phyloP scores from a whole-genome alignment of 2,888 invertebrate genomes.

The Beris chalybata region DNA sequence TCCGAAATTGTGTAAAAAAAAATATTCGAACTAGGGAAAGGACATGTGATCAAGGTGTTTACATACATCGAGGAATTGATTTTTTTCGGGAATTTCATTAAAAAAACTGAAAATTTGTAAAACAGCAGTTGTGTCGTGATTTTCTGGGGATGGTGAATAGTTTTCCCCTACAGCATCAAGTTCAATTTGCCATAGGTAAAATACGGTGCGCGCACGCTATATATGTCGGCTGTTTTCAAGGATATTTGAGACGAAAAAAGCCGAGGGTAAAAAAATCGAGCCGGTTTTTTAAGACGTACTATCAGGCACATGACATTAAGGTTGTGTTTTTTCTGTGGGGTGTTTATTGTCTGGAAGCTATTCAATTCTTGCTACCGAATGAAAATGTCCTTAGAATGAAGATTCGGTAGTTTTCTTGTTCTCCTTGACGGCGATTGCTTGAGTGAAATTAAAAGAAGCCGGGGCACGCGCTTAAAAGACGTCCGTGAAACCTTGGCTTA shows the following conservation, averaged over 20 bases:
- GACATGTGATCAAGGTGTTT: slow-evolving; percentile 33
- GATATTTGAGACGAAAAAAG: slow-evolving; percentile 8
- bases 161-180: not conserved
- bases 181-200: no score
- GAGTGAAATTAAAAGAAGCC: no score
- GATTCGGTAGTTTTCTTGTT: no score
- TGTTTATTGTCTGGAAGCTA: slow-evolving; percentile 4
- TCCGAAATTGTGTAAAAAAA: slow-evolving; percentile 23
- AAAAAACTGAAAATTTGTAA: slow-evolving; percentile 28
- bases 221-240: slow-evolving; percentile 2
- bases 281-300: slow-evolving; percentile 20
- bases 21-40: slow-evolving; percentile 14
- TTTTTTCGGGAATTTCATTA: slow-evolving; percentile 1
- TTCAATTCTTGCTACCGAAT: slow-evolving; percentile 29
- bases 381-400: no score
- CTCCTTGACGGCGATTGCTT: no score
- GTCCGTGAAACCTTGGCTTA: no score
- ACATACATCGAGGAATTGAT: slow-evolving; percentile 27
- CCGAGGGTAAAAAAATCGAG: slow-evolving; percentile 23
- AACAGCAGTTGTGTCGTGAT: slow-evolving; percentile 31
- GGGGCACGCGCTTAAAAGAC: no score
- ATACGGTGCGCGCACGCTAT: not conserved
- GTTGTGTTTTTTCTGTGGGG: not conserved
- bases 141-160: not conserved
- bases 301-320: slow-evolving; percentile 29